A percentile compares a stretch with the other conserved stretches of the same genome.
Evolutionary conservation across 2,797 vertebrate genomes (phyloP).

Genomic region (Typhlichthys eigenmanni): DNA sequence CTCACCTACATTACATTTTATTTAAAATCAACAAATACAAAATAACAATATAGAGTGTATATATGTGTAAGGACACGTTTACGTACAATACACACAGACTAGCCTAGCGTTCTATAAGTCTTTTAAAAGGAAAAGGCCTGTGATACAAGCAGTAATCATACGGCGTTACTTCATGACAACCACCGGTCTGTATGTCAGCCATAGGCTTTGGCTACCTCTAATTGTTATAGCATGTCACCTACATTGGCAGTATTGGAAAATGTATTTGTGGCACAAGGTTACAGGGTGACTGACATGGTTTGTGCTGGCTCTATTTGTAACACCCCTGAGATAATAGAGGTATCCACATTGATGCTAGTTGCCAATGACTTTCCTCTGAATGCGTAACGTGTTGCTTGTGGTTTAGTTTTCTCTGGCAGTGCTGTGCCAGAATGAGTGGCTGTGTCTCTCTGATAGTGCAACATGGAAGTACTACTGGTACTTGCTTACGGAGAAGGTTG

Average conservation of each 20-base stretch:
- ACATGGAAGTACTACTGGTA: constrained; percentile 64
- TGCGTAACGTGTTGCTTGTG: constrained; percentile 41
- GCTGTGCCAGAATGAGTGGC: constrained; percentile 51
- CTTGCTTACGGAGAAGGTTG: constrained; percentile 52
- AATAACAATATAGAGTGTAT: constrained; percentile 76
- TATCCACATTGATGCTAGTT: constrained; percentile 65
- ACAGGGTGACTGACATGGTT: constrained; percentile 60
- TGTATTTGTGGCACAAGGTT: constrained; percentile 67
- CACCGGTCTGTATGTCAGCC: constrained; percentile 58
- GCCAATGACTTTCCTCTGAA: constrained; percentile 46
- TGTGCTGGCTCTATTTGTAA: constrained; percentile 77
- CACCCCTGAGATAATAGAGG: constrained; percentile 74
- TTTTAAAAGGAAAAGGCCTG: constrained; percentile 53
- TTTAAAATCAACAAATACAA: constrained; percentile 84
- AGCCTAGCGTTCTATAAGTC: constrained; percentile 70
- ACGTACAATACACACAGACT: constrained; percentile 77
- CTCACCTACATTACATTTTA: constrained; percentile 75
- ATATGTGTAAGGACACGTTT: constrained; percentile 63
- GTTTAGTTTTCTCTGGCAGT: constrained; percentile 56
- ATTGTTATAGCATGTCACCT: constrained; percentile 51
- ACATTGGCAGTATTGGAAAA: constrained; percentile 70
- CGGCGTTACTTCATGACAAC: constrained; percentile 43
- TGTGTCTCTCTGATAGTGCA: constrained; percentile 56
- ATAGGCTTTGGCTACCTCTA: constrained; percentile 41
- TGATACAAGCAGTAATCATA: constrained; percentile 59